These are phyloP conservation scores for Whitmania pigra DNA, from an alignment of 1,140 invertebrate genomes.

Conservation along the genomic window DNA sequence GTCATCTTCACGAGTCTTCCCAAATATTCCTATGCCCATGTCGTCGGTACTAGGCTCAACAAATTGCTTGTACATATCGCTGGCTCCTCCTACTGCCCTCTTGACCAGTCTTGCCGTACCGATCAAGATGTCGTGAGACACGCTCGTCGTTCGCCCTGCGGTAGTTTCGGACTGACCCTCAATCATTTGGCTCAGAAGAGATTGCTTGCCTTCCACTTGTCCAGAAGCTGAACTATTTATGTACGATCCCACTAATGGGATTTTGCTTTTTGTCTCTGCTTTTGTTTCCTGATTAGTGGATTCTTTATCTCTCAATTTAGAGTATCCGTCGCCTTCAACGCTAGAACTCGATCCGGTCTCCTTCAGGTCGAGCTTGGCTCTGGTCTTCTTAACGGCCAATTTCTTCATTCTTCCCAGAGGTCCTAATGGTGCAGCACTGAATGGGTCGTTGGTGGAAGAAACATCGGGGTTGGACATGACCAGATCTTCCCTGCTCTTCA, in stretches of 20 bases:
- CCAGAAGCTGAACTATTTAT: no score
- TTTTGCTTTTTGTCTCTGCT: neutral
- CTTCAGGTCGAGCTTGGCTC: neutral
- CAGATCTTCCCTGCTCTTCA: slow-evolving; percentile 61
- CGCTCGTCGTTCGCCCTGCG: slow-evolving; percentile 10
- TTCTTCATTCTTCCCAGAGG: slow-evolving; percentile 45
- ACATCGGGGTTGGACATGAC: slow-evolving; percentile 56
- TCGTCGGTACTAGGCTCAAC: slow-evolving; percentile 32
- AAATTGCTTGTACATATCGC: slow-evolving; percentile 34
- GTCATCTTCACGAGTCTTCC: slow-evolving; percentile 6
- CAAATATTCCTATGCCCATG: slow-evolving; percentile 25
- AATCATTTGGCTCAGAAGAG: neutral
- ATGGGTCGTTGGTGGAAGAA: slow-evolving; percentile 52
- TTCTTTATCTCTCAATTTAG: slow-evolving; percentile 14
- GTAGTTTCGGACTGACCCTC: slow-evolving; percentile 15
- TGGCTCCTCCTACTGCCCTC: slow-evolving; percentile 30
- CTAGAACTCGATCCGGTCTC: neutral
- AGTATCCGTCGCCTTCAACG: slow-evolving; percentile 20
- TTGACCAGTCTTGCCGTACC: slow-evolving; percentile 29
- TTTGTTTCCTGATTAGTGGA: neutral
- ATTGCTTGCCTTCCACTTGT: neutral
- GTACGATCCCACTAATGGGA: neutral
- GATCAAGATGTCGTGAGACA: slow-evolving; percentile 18
- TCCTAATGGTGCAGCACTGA: slow-evolving; percentile 66
- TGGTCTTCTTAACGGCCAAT: slow-evolving; percentile 34